Conservation (phyloP, 2,797 vertebrate species). For the Hippopotamyrus pictus region DNA sequence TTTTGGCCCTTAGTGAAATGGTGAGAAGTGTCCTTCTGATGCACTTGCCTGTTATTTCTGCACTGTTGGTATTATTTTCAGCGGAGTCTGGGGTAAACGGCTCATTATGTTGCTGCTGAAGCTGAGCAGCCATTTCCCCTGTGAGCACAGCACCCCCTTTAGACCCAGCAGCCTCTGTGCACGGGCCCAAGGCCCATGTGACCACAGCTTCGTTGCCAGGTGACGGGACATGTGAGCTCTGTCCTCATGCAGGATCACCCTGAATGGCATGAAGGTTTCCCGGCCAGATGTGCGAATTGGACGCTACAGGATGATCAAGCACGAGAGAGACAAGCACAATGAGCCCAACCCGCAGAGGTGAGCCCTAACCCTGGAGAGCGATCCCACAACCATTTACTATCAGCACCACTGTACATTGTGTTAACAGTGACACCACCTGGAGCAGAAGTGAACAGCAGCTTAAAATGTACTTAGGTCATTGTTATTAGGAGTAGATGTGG, state of each 20-base stretch:
- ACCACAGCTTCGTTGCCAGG: background rate
- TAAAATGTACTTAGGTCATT: background rate
- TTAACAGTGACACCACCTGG: background rate
- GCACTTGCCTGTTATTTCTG: background rate
- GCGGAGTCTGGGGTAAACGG: background rate
- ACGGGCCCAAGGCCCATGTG: background rate
- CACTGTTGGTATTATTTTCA: background rate
- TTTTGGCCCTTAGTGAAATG: background rate
- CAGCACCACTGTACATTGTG: background rate
- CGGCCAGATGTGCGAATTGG: conserved; percentile 92
- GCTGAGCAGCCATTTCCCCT: background rate
- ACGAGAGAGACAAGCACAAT: conserved; percentile 96
- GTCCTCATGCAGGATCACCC: conserved; percentile 74
- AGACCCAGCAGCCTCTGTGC: background rate
- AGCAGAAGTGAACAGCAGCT: background rate
- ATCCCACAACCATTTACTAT: background rate
- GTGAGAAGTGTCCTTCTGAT: background rate
- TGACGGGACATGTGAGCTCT: background rate
- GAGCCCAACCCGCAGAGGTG: conserved; percentile 98
- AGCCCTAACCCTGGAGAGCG: conserved; percentile 30
- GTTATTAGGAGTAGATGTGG: background rate
- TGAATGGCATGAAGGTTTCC: conserved; percentile 97
- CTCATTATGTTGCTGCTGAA: background rate
- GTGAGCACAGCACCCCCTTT: background rate
- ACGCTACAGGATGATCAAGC: conserved; percentile 98